Evolutionary conservation across 2,888 invertebrate species (phyloP).

Genomic region (Rhaphigaster nebulosa): DNA sequence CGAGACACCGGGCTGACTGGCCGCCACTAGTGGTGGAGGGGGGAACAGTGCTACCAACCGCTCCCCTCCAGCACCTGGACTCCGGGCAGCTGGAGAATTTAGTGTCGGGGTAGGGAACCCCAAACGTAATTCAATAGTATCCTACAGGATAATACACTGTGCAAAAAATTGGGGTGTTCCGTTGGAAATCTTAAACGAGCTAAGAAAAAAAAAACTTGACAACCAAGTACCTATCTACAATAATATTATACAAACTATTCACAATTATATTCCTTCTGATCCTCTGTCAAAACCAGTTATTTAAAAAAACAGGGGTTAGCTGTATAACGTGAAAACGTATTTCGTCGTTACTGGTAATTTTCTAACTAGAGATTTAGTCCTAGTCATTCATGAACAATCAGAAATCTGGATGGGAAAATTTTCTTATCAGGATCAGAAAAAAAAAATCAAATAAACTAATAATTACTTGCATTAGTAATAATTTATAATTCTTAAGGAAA

Average conservation of each 20-base stretch:
- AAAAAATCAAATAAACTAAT: no score
- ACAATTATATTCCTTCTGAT: background rate
- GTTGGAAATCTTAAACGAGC: background rate
- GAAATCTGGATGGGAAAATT: no score
- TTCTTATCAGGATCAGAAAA: no score
- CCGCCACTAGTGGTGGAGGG: background rate
- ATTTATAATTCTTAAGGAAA: no score
- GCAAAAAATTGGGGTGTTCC: background rate
- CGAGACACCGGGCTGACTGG: conserved; percentile 38
- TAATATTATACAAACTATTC: background rate
- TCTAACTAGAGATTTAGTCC: no score
- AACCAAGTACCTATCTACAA: background rate
- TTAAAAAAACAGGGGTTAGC: no score
- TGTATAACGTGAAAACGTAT: no score
- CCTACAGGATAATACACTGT: background rate
- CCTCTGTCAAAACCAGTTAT: no score
- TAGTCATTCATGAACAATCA: no score
- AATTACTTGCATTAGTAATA: no score
- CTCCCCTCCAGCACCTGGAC: conserved; percentile 32
- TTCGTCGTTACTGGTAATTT: no score
- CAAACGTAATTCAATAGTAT: background rate
- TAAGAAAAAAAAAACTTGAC: background rate
- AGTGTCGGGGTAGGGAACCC: background rate
- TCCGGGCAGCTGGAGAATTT: background rate
- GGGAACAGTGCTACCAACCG: background rate